Percentiles rank a stretch among this genome's conserved stretches.
These are phyloP conservation scores for Ornithoptera alexandrae DNA, from an alignment of 2,888 invertebrate species.

Conservation along the genomic window DNA sequence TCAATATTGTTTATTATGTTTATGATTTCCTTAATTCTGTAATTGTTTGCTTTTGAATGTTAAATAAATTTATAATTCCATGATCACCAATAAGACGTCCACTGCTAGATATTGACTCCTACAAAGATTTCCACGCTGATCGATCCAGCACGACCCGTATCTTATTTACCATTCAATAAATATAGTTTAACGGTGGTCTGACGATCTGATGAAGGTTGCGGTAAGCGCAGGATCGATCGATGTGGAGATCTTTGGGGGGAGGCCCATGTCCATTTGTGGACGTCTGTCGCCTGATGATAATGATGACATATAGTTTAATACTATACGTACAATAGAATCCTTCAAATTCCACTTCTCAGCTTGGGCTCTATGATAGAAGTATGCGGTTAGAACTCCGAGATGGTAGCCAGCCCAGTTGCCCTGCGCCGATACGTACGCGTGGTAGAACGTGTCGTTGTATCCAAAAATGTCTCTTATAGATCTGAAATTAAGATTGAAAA, in stretches of 20 bases:
- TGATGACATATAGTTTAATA: neutral
- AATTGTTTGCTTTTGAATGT: no score
- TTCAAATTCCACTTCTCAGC: slow-evolving; percentile 65
- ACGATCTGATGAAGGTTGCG: neutral
- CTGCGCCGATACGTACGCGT: slow-evolving; percentile 73
- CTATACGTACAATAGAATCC: slow-evolving; percentile 58
- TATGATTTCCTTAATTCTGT: no score
- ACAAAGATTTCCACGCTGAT: neutral
- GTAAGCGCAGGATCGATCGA: neutral
- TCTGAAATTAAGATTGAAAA: slow-evolving; percentile 42
- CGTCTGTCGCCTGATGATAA: neutral
- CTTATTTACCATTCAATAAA: neutral
- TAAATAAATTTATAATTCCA: no score
- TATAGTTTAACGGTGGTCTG: no score
- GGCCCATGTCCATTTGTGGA: neutral
- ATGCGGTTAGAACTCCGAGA: slow-evolving; percentile 69
- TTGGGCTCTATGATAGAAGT: slow-evolving; percentile 70
- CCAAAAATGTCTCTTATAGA: slow-evolving; percentile 73
- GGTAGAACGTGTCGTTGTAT: slow-evolving; percentile 73
- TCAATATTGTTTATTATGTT: no score
- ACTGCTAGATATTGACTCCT: neutral
- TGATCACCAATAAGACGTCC: neutral
- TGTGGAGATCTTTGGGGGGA: no score
- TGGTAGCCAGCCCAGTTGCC: slow-evolving; percentile 77
- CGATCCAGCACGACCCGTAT: neutral